phyloP scores from a whole-genome alignment of 2,113 vertebrate genomes.

The Urocitellus parryii region DNA sequence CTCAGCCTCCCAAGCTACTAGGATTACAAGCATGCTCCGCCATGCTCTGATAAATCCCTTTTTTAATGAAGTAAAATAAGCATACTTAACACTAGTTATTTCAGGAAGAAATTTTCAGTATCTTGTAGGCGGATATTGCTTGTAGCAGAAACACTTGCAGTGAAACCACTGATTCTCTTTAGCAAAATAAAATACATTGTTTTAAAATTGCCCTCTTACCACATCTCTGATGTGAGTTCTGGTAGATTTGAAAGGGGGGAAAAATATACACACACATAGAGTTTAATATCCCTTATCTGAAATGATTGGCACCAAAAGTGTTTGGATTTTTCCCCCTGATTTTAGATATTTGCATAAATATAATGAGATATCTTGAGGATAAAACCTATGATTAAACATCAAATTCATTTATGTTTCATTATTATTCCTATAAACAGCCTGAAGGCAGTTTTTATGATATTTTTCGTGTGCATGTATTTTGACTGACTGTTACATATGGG shows the following conservation, averaged over 20 bases:
- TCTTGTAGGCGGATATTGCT: not conserved
- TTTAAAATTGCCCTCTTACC: not conserved
- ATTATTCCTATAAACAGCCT: not conserved
- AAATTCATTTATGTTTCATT: not conserved
- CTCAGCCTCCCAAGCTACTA: no score
- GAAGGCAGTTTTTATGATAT: not conserved
- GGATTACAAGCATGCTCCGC: no score
- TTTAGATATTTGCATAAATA: not conserved
- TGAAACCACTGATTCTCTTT: not conserved
- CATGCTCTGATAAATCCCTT: no score
- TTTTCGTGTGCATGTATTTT: not conserved
- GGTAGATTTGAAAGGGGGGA: not conserved
- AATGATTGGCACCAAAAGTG: not conserved
- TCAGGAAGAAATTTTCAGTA: constrained; percentile 55
- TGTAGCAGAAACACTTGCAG: constrained; percentile 33
- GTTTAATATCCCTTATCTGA: not conserved
- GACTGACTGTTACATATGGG: not conserved
- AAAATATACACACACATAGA: not conserved
- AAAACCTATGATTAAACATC: not conserved
- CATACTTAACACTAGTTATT: not conserved
- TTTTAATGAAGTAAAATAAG: not conserved
- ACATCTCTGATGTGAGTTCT: not conserved
- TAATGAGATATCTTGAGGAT: not conserved
- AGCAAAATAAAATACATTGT: constrained; percentile 32
- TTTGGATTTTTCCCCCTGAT: not conserved